Evolutionary conservation across 2,797 vertebrate genomes (phyloP).

Genomic region (Halcyon smyrnensis): DNA sequence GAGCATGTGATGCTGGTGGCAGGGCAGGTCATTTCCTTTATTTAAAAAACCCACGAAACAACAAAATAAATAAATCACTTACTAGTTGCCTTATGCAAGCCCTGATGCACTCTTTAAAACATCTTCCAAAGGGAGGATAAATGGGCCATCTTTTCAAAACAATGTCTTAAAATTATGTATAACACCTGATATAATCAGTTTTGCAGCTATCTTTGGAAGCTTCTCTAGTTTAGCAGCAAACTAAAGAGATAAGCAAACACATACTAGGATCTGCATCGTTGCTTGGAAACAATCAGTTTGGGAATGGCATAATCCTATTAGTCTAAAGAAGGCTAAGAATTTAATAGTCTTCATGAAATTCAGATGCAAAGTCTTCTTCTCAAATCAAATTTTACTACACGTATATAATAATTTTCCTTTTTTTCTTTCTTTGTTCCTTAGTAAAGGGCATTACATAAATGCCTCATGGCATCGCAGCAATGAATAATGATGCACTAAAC

Average conservation of each 20-base stretch:
- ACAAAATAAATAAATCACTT: neutral
- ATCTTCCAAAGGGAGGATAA: neutral
- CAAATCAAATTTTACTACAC: conserved; percentile 40
- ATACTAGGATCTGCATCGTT: conserved; percentile 55
- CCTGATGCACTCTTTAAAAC: neutral
- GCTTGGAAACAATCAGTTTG: conserved; percentile 74
- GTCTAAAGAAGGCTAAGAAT: conserved; percentile 62
- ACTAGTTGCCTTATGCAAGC: neutral
- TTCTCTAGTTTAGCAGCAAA: conserved; percentile 33
- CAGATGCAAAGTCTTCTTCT: conserved; percentile 53
- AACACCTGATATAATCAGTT: conserved; percentile 55
- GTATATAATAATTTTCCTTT: neutral
- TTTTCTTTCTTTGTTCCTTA: neutral
- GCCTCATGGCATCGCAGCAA: neutral
- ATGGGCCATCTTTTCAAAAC: conserved; percentile 4
- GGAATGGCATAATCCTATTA: conserved; percentile 64
- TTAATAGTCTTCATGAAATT: conserved; percentile 54
- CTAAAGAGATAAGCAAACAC: conserved; percentile 58
- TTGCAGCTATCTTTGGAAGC: conserved; percentile 44
- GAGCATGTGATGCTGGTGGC: neutral
- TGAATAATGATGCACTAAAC: conserved; percentile 45
- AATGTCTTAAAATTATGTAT: neutral
- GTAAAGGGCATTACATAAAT: neutral
- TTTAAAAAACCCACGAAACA: neutral
- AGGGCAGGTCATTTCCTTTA: neutral